Conservation (phyloP, 1,140 invertebrate genomes). For the Tribolium madens region DNA sequence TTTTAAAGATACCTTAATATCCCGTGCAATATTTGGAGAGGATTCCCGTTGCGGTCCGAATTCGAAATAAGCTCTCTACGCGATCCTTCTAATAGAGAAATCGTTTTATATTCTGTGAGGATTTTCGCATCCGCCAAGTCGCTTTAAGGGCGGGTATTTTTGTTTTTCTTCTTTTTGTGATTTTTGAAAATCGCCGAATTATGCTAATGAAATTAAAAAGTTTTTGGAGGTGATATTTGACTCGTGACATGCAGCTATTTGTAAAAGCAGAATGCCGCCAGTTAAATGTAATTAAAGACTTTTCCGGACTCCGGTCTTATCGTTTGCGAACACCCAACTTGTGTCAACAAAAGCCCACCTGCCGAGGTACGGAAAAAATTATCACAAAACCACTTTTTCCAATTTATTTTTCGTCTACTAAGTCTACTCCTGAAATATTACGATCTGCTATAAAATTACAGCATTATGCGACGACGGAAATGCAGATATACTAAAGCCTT, state of each 20-base stretch:
- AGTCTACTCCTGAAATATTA: constrained; percentile 16
- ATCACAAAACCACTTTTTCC: constrained; percentile 22
- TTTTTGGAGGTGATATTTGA: constrained; percentile 16
- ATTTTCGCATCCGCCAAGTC: constrained; percentile 34
- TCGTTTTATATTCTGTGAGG: constrained; percentile 48
- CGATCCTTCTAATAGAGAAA: constrained; percentile 47
- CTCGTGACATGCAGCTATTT: constrained; percentile 33
- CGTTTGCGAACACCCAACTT: constrained; percentile 29
- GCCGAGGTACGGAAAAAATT: constrained; percentile 26
- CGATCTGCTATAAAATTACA: constrained; percentile 2
- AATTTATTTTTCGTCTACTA: constrained; percentile 26
- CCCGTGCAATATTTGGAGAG: constrained; percentile 47
- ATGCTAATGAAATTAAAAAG: constrained; percentile 37
- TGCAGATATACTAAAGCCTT: not conserved
- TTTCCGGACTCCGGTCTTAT: constrained; percentile 32
- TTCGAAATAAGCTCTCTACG: constrained; percentile 44
- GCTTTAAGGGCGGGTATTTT: constrained; percentile 38
- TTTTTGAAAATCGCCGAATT: constrained; percentile 28
- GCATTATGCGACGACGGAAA: not conserved
- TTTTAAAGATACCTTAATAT: constrained; percentile 49
- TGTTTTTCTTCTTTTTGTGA: constrained; percentile 45
- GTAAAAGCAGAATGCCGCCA: constrained; percentile 23
- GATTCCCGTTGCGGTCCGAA: constrained; percentile 40
- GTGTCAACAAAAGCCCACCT: constrained; percentile 37
- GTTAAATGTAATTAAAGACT: constrained; percentile 36